Evolutionary conservation across 2,888 invertebrate genomes (phyloP), one percentile per base, ranked within the genome.

Genomic region (Osmoderma eremita): DNA sequence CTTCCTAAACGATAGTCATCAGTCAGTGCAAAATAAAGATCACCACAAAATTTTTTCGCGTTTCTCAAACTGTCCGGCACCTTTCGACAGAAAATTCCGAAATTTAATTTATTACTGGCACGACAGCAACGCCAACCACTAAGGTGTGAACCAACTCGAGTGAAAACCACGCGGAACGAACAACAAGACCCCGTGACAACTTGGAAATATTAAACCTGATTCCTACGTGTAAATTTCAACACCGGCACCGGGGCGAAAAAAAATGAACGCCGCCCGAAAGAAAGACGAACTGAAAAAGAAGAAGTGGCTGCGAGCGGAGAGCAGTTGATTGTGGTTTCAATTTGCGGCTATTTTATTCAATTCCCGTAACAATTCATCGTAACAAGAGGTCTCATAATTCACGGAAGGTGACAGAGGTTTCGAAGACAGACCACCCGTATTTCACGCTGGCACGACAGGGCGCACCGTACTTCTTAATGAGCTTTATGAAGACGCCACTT

Each of bases 351-450:
- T 72, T 73, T 72, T 70, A 69, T 72, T 69, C 67, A 70, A 67
- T 70, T 70, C 69, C 63, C 61, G 69, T 70, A 73, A 73, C 73
- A 73, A 73, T 71, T 67, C 72, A 66, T 68, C 69, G 70, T 72
- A 72, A 72, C 70, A 73, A 73, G 70, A 70, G 67, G 67, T 65
- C 61, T 67, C 72, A 72, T 73, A 72, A 71, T 71, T 73, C 71
- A 72, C 70, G 63, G 39, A 62, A 48, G 63, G 66, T 71, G 73
- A 72, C 73, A 71, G 68, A 61, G 58, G 65, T 56, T 53, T 64
- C 69, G 70, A 68, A 72, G 71, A 69, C 67, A 70, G 73, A 72
- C 73, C 72, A 73, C 73, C 72, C 73, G 70, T 73, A 72, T 72
- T 71, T 73, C 70, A 71, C 71, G 69, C 66, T 61, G 63, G 56